These are phyloP conservation scores for Chironomus riparius DNA, from an alignment of 2,888 invertebrate genomes.

Conservation along the genomic window DNA sequence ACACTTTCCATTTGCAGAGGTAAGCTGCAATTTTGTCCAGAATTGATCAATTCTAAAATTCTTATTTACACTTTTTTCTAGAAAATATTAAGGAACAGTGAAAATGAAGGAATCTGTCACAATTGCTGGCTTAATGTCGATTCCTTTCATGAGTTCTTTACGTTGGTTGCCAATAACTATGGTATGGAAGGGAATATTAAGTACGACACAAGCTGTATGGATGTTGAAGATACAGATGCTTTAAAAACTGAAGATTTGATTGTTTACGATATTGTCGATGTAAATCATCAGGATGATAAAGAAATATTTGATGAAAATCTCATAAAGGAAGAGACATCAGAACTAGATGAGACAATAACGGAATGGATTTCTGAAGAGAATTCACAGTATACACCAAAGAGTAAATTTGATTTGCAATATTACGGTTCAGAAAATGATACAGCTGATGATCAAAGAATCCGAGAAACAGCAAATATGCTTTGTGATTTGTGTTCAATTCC, in stretches of 20 bases:
- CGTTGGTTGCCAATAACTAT: background rate
- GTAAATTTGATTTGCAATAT: background rate
- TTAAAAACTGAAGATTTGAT: background rate
- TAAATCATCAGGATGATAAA: background rate
- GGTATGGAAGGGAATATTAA: background rate
- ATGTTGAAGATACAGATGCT: background rate
- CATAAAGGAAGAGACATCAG: background rate
- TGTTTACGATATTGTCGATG: background rate
- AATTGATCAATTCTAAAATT: background rate
- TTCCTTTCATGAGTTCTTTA: background rate
- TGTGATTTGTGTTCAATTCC: background rate
- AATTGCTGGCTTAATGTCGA: background rate
- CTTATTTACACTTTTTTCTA: background rate
- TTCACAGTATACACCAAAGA: background rate
- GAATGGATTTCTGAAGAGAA: background rate
- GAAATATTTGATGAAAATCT: background rate
- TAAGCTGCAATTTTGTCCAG: background rate
- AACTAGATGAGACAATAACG: background rate
- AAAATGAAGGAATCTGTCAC: background rate
- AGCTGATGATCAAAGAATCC: conserved; percentile 18
- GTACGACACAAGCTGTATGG: background rate
- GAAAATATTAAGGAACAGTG: background rate
- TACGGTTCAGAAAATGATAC: background rate
- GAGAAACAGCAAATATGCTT: background rate
- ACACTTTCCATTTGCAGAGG: conserved; percentile 1